Conservation (phyloP, 2,113 vertebrate species). For the Clinocottus analis region DNA sequence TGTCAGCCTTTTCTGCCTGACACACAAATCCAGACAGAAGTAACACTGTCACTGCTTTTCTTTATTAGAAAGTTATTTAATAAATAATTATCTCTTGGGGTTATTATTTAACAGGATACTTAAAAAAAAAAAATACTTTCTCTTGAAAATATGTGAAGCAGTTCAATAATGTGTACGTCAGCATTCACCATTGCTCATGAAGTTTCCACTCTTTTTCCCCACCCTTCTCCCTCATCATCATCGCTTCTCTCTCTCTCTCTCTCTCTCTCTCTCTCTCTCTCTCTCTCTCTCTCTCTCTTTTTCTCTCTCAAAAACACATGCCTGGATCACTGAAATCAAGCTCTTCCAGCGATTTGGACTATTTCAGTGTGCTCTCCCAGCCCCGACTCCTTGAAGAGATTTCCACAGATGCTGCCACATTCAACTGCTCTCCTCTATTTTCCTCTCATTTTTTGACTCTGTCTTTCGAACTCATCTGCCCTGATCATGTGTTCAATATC, state of each 20-base stretch:
- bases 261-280: slow-evolving; percentile 18
- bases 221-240: slow-evolving; percentile 43
- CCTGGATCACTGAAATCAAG: slow-evolving; percentile 69
- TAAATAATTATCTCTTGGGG: neutral
- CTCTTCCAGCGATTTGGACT: slow-evolving; percentile 75
- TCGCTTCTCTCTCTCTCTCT: slow-evolving; percentile 4
- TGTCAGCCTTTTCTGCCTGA: neutral
- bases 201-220: slow-evolving; percentile 70
- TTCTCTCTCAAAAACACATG: slow-evolving; percentile 70
- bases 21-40: neutral
- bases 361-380: slow-evolving; percentile 59
- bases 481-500: slow-evolving; percentile 25
- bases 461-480: slow-evolving; percentile 6
- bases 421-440: slow-evolving; percentile 63
- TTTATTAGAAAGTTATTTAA: neutral
- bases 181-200: slow-evolving; percentile 63
- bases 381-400: slow-evolving; percentile 66
- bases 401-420: slow-evolving; percentile 79
- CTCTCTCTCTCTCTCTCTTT: slow-evolving; percentile 9
- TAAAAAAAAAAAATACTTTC: slow-evolving; percentile 18
- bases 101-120: slow-evolving; percentile 3
- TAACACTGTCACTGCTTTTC: neutral
- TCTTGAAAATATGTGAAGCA: slow-evolving; percentile 67
- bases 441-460: slow-evolving; percentile 34
- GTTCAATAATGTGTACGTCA: slow-evolving; percentile 69